Percentiles rank a stretch among this genome's conserved stretches.
Conservation (phyloP, 2,797 vertebrate genomes). For the Chelon labrosus region DNA sequence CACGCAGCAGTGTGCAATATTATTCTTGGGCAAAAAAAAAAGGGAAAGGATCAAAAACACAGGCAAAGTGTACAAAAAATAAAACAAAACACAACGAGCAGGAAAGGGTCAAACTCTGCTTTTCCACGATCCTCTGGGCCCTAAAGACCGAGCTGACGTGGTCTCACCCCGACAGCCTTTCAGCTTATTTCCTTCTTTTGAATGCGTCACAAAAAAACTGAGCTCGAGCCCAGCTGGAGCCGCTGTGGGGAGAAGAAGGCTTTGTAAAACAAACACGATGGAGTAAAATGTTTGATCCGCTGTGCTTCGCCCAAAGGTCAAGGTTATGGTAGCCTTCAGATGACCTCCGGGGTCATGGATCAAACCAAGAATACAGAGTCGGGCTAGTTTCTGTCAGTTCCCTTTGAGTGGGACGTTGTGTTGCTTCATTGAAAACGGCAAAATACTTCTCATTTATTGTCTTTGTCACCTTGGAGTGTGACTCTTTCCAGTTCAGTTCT, state of each 20-base stretch:
- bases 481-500: no score
- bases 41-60: slow-evolving; percentile 78
- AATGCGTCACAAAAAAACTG: slow-evolving; percentile 76
- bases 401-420: slow-evolving; percentile 23
- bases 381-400: slow-evolving; percentile 27
- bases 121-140: slow-evolving; percentile 70
- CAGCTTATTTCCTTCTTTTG: slow-evolving; percentile 79
- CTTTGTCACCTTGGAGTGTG: no score
- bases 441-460: no score
- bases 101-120: slow-evolving; percentile 66
- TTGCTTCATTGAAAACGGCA: slow-evolving; percentile 10
- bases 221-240: slow-evolving; percentile 82
- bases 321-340: slow-evolving; percentile 80
- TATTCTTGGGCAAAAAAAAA: slow-evolving; percentile 75
- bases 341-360: slow-evolving; percentile 78
- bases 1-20: slow-evolving; percentile 77
- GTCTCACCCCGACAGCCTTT: slow-evolving; percentile 76
- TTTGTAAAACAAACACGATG: slow-evolving; percentile 81
- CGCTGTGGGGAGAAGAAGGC: slow-evolving; percentile 78
- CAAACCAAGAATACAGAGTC: slow-evolving; percentile 65
- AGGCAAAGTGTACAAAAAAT: slow-evolving; percentile 74
- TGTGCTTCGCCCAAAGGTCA: slow-evolving; percentile 76
- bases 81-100: slow-evolving; percentile 82
- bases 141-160: slow-evolving; percentile 77
- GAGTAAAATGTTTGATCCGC: slow-evolving; percentile 80